Conservation (phyloP, 1,140 invertebrate genomes). For the Neodiprion pinetum region DNA sequence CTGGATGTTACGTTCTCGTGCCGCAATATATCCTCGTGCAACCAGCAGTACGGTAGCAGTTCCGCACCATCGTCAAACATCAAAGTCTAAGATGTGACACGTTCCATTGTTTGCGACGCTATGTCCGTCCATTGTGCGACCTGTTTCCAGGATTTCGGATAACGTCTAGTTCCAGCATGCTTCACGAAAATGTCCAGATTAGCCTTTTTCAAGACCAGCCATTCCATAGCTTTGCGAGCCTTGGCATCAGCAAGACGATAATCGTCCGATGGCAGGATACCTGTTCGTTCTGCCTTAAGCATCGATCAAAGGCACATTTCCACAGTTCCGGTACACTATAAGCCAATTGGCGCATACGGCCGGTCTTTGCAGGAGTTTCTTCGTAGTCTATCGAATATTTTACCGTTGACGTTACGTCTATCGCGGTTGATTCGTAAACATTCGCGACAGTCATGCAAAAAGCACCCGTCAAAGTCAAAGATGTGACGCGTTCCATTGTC, state of each 20-base stretch:
- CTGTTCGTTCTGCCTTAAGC: background rate
- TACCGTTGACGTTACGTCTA: background rate
- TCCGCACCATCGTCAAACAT: too few relatives aligned
- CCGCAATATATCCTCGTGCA: background rate
- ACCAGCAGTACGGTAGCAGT: too few relatives aligned
- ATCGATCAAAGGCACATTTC: background rate
- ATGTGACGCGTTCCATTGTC: background rate
- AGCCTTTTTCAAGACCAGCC: background rate
- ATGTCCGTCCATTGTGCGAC: background rate
- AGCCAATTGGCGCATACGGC: background rate
- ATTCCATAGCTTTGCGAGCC: background rate
- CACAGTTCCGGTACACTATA: background rate
- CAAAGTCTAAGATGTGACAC: slow-evolving; percentile 24
- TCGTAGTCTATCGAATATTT: background rate
- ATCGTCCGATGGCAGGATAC: background rate
- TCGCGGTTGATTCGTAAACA: slow-evolving; percentile 8
- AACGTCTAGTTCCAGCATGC: background rate
- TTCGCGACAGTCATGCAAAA: slow-evolving; percentile 27
- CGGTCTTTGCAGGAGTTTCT: slow-evolving; percentile 8
- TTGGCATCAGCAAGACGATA: too few relatives aligned
- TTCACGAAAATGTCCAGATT: background rate
- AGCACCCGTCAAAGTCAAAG: slow-evolving; percentile 32
- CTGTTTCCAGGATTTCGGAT: background rate
- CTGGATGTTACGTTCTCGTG: background rate
- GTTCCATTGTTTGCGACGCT: background rate